Conservation (phyloP, 2,888 invertebrate species). For the Cybosia mesomella region DNA sequence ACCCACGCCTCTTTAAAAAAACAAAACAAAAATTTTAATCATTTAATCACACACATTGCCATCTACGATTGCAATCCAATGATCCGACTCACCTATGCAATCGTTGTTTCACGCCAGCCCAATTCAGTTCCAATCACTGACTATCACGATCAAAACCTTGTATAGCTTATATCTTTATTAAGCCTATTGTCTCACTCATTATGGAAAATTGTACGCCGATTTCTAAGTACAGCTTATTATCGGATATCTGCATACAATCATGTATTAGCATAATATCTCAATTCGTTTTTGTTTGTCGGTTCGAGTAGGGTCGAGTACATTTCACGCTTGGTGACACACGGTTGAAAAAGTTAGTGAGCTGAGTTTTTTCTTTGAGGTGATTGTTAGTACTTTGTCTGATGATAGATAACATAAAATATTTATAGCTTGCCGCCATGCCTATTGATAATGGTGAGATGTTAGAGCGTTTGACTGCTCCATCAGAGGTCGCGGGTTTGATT, state of each 20-base stretch:
- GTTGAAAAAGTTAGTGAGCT: constrained; percentile 22
- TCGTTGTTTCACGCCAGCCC: constrained; percentile 27
- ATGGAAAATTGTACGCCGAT: constrained; percentile 81
- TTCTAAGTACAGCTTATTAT: constrained; percentile 78
- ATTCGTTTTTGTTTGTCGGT: constrained; percentile 78
- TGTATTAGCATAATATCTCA: constrained; percentile 86
- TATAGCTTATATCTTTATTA: constrained; percentile 81
- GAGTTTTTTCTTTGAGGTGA: constrained; percentile 2
- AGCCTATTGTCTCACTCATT: constrained; percentile 83
- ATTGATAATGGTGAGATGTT: background rate
- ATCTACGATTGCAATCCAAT: constrained; percentile 21
- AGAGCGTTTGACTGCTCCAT: background rate
- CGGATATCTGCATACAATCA: constrained; percentile 85
- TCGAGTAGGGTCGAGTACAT: constrained; percentile 53
- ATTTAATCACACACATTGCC: background rate
- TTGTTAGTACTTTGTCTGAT: background rate
- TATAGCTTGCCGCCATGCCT: background rate
- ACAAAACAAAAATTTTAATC: background rate
- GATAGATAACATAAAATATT: background rate
- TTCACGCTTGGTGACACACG: constrained; percentile 53
- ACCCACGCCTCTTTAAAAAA: too few species aligned
- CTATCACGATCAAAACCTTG: constrained; percentile 71
- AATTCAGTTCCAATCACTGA: constrained; percentile 47
- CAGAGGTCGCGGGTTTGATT: background rate
- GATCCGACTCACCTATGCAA: constrained; percentile 25